A percentile compares a stretch with the other conserved stretches of the same genome.
These are phyloP conservation scores for Penaeus vannamei DNA, from an alignment of 1,140 invertebrate species.

Conservation along the genomic window DNA sequence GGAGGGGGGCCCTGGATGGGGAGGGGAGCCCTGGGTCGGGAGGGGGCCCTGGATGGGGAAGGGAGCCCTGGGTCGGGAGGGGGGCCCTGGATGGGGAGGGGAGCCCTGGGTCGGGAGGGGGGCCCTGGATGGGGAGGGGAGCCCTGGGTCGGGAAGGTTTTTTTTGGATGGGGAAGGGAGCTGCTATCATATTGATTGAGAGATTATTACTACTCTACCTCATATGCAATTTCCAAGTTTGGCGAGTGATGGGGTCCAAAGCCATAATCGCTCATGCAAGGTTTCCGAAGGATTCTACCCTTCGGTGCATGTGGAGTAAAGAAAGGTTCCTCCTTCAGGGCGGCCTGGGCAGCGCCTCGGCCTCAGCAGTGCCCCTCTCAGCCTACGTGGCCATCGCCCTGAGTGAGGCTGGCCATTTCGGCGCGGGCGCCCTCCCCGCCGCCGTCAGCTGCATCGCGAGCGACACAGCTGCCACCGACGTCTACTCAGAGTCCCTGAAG, in stretches of 20 bases:
- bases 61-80: no score
- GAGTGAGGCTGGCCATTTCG: conserved; percentile 75
- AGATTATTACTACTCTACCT: conserved; percentile 74
- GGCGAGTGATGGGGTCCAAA: no score
- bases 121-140: no score
- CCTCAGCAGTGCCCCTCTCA: conserved; percentile 76
- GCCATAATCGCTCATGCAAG: no score
- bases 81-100: no score
- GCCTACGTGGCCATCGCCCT: conserved; percentile 80
- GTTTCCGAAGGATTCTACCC: no score
- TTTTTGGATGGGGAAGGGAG: not conserved
- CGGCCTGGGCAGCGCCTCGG: conserved; percentile 77
- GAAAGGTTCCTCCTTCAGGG: conserved; percentile 67
- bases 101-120: no score
- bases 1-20: no score
- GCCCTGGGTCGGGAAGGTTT: conserved; percentile 35
- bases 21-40: no score
- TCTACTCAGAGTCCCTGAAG: conserved; percentile 84
- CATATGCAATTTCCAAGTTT: conserved; percentile 80
- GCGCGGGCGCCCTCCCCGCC: conserved; percentile 74
- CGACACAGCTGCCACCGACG: conserved; percentile 79
- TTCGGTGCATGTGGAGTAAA: no score
- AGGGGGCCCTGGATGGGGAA: no score
- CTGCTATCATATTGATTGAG: not conserved
- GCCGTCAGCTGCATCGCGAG: conserved; percentile 72